A percentile compares a stretch with the other conserved stretches of the same genome.
phyloP scores from a whole-genome alignment of 2,797 vertebrate species.

The Lagorchestes hirsutus region DNA sequence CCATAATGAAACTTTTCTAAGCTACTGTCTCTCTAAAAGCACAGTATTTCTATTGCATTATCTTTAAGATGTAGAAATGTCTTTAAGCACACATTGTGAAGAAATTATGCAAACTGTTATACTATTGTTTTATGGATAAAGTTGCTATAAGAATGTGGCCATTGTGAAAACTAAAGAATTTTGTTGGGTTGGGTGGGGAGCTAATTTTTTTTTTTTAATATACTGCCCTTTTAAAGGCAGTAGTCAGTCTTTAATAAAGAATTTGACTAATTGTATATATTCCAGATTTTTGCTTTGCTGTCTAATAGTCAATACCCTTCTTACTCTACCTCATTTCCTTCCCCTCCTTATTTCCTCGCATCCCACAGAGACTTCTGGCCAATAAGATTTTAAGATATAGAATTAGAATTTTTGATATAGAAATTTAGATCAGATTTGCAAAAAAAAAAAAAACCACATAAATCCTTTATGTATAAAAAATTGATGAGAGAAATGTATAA shows the following conservation, averaged over 20 bases:
- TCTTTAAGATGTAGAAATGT: conserved; percentile 69
- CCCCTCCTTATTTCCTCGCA: conserved; percentile 13
- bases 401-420: conserved; percentile 52
- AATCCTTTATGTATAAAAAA: conserved; percentile 67
- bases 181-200: conserved; percentile 64
- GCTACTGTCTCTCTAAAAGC: conserved; percentile 78
- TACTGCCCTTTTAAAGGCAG: conserved; percentile 80
- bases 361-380: conserved; percentile 36
- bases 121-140: conserved; percentile 69
- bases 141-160: conserved; percentile 78
- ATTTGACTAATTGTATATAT: conserved; percentile 69
- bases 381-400: not conserved
- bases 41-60: conserved; percentile 77
- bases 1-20: conserved; percentile 78
- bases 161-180: conserved; percentile 76
- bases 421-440: conserved; percentile 59
- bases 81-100: conserved; percentile 65
- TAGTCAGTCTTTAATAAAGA: conserved; percentile 82
- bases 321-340: conserved; percentile 32
- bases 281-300: conserved; percentile 68
- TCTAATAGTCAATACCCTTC: not conserved
- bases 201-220: conserved; percentile 70
- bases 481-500: conserved; percentile 61
- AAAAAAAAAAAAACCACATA: conserved; percentile 84
- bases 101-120: conserved; percentile 72